A percentile compares a stretch with the other conserved stretches of the same genome.
Evolutionary conservation across 2,888 invertebrate genomes (phyloP).

Genomic region (Clunio marinus): DNA sequence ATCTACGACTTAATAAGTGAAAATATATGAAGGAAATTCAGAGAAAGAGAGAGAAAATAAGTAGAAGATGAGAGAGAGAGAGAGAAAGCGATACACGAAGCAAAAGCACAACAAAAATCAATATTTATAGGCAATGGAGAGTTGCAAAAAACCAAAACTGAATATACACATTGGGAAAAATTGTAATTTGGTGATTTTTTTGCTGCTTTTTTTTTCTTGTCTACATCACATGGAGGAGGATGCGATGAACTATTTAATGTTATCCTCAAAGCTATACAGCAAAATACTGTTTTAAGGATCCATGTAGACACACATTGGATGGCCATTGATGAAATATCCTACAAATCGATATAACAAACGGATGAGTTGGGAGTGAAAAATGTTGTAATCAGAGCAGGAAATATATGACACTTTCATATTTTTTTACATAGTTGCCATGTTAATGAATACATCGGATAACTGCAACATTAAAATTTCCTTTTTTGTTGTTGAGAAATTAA

Average conservation of each 20-base stretch:
- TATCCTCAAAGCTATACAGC: neutral
- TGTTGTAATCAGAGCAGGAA: neutral
- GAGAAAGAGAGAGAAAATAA: neutral
- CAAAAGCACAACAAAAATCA: conserved; percentile 17
- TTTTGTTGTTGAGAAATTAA: neutral
- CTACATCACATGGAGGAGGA: conserved; percentile 17
- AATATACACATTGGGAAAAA: neutral
- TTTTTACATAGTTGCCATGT: too few species aligned
- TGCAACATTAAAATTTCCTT: neutral
- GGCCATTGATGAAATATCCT: neutral
- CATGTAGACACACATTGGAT: too few species aligned
- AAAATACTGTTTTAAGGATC: too few species aligned
- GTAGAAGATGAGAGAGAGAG: neutral
- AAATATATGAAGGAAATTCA: neutral
- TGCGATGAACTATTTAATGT: neutral
- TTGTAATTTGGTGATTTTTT: neutral
- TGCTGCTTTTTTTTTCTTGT: neutral
- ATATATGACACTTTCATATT: conserved; percentile 1
- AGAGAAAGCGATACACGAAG: neutral
- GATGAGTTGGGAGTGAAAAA: neutral
- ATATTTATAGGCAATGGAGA: neutral
- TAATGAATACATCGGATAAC: neutral
- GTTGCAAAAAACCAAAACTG: neutral
- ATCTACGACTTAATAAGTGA: neutral
- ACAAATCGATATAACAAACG: neutral